These are phyloP conservation scores for Candoia aspera DNA, from an alignment of 2,113 vertebrate genomes.

Conservation along the genomic window DNA sequence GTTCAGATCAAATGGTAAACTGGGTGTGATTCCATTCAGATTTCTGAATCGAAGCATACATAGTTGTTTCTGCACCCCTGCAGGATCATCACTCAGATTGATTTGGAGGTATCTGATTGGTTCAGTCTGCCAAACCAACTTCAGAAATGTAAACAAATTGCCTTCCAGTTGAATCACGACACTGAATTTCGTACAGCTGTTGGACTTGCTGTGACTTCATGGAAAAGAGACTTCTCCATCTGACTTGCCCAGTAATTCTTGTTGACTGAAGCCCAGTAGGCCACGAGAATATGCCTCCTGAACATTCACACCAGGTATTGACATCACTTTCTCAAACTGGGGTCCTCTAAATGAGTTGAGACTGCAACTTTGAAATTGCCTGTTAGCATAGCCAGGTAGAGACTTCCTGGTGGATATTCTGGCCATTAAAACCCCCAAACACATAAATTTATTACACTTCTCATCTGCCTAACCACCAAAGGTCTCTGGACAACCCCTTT, in stretches of 20 bases:
- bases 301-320: no score
- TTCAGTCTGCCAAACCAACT: background rate
- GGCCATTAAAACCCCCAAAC: background rate
- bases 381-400: background rate
- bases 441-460: background rate
- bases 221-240: background rate
- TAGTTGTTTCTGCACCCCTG: background rate
- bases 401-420: background rate
- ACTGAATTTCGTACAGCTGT: background rate
- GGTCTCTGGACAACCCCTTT: background rate
- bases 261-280: background rate
- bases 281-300: background rate
- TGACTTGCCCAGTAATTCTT: background rate
- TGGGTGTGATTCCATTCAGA: background rate
- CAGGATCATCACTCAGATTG: background rate
- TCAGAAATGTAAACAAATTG: background rate
- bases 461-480: background rate
- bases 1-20: background rate
- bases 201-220: background rate
- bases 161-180: background rate
- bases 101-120: background rate
- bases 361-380: background rate
- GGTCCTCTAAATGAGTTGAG: no score
- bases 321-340: no score
- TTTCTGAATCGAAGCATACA: background rate